These are phyloP conservation scores for Neosalanx taihuensis DNA, from an alignment of 2,797 vertebrate species.

Conservation along the genomic window DNA sequence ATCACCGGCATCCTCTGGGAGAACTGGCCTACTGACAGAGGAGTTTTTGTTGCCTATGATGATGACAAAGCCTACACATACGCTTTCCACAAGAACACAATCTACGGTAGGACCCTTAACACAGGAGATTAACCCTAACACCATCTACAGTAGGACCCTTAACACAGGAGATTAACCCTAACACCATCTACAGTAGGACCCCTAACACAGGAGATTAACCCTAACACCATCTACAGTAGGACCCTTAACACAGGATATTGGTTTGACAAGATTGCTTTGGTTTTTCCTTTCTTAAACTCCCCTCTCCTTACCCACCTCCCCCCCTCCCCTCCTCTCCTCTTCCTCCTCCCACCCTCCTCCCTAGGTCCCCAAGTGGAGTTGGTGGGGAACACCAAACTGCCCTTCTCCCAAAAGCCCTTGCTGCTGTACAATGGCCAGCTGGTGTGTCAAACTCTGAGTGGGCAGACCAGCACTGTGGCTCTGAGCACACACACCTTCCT, in stretches of 20 bases:
- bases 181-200: background rate
- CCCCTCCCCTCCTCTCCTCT: background rate
- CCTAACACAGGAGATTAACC: background rate
- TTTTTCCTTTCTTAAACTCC: background rate
- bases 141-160: background rate
- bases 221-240: background rate
- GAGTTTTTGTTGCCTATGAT: slow-evolving; percentile 88
- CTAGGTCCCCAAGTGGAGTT: slow-evolving; percentile 86
- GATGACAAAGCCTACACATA: slow-evolving; percentile 95
- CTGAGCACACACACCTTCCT: slow-evolving; percentile 90
- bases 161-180: background rate
- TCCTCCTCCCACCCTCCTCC: background rate
- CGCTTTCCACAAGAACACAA: slow-evolving; percentile 87
- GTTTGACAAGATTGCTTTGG: no score
- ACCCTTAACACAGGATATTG: background rate
- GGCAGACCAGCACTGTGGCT: slow-evolving; percentile 81
- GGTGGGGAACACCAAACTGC: slow-evolving; percentile 84
- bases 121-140: background rate
- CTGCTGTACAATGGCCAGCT: slow-evolving; percentile 91
- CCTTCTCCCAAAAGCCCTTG: slow-evolving; percentile 91
- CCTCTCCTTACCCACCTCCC: background rate
- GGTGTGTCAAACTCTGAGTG: slow-evolving; percentile 94
- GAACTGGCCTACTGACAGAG: slow-evolving; percentile 88
- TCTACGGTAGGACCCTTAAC: slow-evolving; percentile 80
- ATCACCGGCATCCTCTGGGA: slow-evolving; percentile 95